These are phyloP conservation scores for Dryobates pubescens DNA, from an alignment of 2,797 vertebrate species.

Conservation along the genomic window DNA sequence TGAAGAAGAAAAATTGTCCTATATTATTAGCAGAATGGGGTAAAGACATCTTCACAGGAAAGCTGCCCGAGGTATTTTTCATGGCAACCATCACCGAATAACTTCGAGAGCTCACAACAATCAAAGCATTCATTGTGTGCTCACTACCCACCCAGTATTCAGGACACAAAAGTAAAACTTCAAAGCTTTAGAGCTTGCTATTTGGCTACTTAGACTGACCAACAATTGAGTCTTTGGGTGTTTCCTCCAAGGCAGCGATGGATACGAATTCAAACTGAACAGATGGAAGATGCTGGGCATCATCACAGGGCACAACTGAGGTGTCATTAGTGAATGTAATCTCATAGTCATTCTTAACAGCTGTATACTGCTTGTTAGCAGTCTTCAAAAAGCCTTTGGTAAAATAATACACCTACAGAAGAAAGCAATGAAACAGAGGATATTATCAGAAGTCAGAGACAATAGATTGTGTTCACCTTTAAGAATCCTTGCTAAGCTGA, in stretches of 20 bases:
- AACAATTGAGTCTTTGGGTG: constrained; percentile 88
- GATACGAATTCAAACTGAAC: constrained; percentile 91
- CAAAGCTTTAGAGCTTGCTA: background rate
- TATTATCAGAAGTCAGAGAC: constrained; percentile 7
- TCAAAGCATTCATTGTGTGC: fast-evolving
- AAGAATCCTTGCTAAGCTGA: background rate
- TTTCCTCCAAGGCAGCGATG: constrained; percentile 88
- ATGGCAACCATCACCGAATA: background rate
- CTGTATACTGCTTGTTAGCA: constrained; percentile 96
- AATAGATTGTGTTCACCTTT: constrained; percentile 18
- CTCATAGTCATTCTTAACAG: constrained; percentile 86
- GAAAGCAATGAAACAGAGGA: constrained; percentile 32
- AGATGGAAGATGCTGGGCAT: constrained; percentile 87
- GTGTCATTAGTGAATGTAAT: constrained; percentile 93
- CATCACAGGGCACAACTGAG: constrained; percentile 90
- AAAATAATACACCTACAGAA: constrained; percentile 92
- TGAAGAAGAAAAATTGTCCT: background rate
- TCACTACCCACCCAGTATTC: background rate
- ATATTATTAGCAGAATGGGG: background rate
- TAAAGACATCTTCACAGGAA: background rate
- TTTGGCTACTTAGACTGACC: constrained; percentile 80
- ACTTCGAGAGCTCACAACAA: background rate
- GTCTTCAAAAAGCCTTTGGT: constrained; percentile 93
- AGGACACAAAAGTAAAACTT: background rate
- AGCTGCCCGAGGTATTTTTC: background rate